A percentile compares a stretch with the other conserved stretches of the same genome.
phyloP scores from a whole-genome alignment of 2,113 vertebrate species.

The Chrysemys picta region DNA sequence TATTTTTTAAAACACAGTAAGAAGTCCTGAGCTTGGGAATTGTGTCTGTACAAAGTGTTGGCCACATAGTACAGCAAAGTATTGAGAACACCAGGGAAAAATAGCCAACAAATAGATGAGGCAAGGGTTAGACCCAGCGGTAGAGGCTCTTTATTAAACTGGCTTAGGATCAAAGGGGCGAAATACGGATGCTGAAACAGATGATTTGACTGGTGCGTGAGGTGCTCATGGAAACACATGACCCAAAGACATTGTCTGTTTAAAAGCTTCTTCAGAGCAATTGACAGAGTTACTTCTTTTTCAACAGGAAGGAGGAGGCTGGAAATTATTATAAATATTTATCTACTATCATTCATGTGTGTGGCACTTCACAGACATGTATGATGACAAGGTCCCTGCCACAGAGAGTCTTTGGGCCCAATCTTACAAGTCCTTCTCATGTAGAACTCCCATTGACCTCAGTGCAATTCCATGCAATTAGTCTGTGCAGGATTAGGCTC shows the following conservation, averaged over 20 bases:
- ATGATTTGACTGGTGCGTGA: not conserved
- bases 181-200: not conserved
- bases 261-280: not conserved
- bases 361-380: not conserved
- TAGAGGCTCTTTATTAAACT: not conserved
- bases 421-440: not conserved
- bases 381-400: not conserved
- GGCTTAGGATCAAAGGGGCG: not conserved
- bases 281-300: not conserved
- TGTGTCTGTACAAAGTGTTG: not conserved
- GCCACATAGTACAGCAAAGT: not conserved
- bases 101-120: conserved; percentile 16
- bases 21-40: not conserved
- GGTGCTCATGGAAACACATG: not conserved
- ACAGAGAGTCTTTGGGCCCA: not conserved
- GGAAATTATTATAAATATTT: not conserved
- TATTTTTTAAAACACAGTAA: not conserved
- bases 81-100: not conserved
- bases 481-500: not conserved
- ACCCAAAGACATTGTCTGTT: conserved; percentile 4
- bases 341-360: not conserved
- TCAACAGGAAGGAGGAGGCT: not conserved
- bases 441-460: not conserved
- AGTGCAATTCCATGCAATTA: not conserved
- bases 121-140: conserved; percentile 9